These are phyloP conservation scores for Melanotaenia trifasciata DNA, from an alignment of 2,797 vertebrate species.

Conservation along the genomic window DNA sequence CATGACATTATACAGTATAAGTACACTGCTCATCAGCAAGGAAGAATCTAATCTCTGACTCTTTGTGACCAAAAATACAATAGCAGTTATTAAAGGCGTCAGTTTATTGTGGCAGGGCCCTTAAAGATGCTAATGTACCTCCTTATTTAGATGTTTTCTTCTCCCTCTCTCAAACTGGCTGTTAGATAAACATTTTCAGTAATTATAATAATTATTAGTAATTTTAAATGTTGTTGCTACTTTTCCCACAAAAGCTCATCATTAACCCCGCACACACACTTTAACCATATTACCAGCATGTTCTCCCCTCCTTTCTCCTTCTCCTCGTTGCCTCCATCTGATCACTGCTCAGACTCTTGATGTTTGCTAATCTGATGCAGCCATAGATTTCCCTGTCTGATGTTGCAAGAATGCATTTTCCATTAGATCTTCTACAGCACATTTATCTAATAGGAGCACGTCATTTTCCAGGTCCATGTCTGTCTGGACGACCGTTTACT, in stretches of 20 bases:
- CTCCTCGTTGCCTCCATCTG: constrained; percentile 41
- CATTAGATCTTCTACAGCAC: constrained; percentile 63
- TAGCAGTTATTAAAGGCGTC: background rate
- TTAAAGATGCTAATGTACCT: background rate
- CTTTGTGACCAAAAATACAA: background rate
- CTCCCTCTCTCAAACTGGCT: background rate
- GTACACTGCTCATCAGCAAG: background rate
- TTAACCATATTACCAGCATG: constrained; percentile 62
- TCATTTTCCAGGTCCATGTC: constrained; percentile 66
- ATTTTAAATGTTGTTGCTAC: constrained; percentile 34
- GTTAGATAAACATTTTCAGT: background rate
- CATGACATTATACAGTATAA: background rate
- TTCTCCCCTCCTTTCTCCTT: constrained; percentile 13
- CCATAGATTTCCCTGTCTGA: constrained; percentile 73
- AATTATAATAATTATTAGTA: constrained; percentile 17
- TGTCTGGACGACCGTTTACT: constrained; percentile 66
- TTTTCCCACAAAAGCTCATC: constrained; percentile 50
- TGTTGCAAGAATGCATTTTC: constrained; percentile 66
- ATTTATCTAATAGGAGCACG: constrained; percentile 64
- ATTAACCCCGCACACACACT: constrained; percentile 4
- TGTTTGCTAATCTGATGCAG: constrained; percentile 74
- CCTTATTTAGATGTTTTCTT: background rate
- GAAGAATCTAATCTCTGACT: background rate
- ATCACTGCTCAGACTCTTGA: constrained; percentile 63
- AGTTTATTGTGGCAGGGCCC: background rate